Evolutionary conservation across 1,140 invertebrate species (phyloP).

Genomic region (Tetramorium simillimum): DNA sequence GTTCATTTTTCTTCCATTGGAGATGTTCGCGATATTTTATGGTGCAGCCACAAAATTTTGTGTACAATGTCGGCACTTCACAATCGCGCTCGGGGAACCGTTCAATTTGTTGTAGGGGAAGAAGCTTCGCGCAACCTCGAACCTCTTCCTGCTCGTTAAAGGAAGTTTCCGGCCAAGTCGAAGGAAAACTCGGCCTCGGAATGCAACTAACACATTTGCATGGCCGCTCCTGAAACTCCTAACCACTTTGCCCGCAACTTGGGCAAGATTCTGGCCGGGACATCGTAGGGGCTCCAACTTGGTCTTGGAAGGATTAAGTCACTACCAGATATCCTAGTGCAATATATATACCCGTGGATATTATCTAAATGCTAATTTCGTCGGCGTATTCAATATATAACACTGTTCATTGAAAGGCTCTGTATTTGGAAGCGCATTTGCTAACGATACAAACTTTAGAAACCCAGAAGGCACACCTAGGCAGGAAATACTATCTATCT

Average conservation of each 20-base stretch:
- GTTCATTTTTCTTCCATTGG: neutral
- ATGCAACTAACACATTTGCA: conserved; percentile 76
- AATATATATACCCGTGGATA: conserved; percentile 15
- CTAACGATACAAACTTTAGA: conserved; percentile 27
- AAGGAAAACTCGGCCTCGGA: conserved; percentile 67
- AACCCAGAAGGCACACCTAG: neutral
- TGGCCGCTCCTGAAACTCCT: conserved; percentile 66
- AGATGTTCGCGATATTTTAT: conserved; percentile 9
- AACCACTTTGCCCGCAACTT: conserved; percentile 66
- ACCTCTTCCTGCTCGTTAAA: conserved; percentile 50
- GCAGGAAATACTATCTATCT: neutral
- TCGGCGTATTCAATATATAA: conserved; percentile 35
- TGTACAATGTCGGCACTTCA: conserved; percentile 7
- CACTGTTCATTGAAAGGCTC: conserved; percentile 24
- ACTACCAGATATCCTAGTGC: conserved; percentile 33
- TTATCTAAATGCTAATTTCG: conserved; percentile 61
- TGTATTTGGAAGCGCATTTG: neutral
- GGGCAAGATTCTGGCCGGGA: conserved; percentile 69
- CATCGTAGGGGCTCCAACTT: conserved; percentile 60
- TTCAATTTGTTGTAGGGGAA: conserved; percentile 30
- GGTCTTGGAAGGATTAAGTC: conserved; percentile 69
- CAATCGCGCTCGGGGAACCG: neutral
- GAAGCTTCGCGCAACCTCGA: conserved; percentile 18
- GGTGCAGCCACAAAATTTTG: neutral
- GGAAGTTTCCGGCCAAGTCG: conserved; percentile 60